Base-by-base conservation (phyloP, 2,888 invertebrate genomes). In the Subacronicta megacephala region DNA sequence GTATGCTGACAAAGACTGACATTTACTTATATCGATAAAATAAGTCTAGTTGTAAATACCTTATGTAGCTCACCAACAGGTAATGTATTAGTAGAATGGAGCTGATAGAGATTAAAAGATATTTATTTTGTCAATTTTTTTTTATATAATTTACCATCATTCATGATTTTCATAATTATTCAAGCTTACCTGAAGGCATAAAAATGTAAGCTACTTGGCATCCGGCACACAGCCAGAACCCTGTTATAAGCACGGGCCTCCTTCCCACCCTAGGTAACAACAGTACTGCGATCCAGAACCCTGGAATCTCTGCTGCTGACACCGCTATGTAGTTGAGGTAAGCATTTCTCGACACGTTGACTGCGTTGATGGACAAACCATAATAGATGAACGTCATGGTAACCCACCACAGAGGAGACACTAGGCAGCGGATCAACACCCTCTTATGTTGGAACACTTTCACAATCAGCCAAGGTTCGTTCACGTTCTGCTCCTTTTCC, bases 231-330 rank as follows among this genome's bases (percentile, higher is more conserved):
- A 95, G 40, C 46, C 96, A 77, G 82, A 95, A 95, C 0, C 95
- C 94, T 1, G 85, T 87, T 41, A 93, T 94, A 0, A 96, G 84
- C 0, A 96, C 95, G 18, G 94, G 90, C 62, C 95, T 95, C 59
- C 96, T 88, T 0, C 96, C 96, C 7, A 95, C 82, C 51, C 87
- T 90, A 60, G 95, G 95, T 75, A 96, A 90, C 9, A 96, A 80
- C n/a, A 95, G 79, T 45, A 95, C 95, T 0, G 96, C 95, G 29
- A 95, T 72, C 73, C 95, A 88, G 77, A 95, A 96, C 0, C 96
- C 96, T 0, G 97, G 97, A 52, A 97, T 95, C 82, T 97, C 97
- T 3, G 95, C 94, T 10, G 95, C 82, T 0, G 95, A 87, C 4
- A 95, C 95, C 18, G 95, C 84, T 52, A 96, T 93, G 77, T 96